Conservation (phyloP, 64 coral and sea anemone genomes). For the Montipora cactus region DNA sequence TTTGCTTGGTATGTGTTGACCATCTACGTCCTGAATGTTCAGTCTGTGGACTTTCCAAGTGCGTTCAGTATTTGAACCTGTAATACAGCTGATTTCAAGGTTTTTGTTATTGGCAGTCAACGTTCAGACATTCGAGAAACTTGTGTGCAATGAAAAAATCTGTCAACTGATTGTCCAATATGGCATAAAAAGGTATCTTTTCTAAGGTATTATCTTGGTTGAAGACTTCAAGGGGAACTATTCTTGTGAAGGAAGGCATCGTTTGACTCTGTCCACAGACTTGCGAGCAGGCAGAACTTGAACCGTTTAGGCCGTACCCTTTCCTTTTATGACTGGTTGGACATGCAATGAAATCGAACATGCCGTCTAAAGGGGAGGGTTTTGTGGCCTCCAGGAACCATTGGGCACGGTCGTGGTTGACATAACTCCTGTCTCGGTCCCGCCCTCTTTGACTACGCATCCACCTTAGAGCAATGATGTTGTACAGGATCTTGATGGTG, state of each 20-base stretch:
- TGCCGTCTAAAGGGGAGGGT: too few relatives aligned
- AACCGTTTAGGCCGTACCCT: background rate
- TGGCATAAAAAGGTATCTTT: conserved; percentile 68
- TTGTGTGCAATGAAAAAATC: conserved; percentile 62
- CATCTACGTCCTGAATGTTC: conserved; percentile 44
- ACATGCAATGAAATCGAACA: background rate
- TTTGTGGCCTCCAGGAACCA: too few relatives aligned
- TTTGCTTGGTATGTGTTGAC: conserved; percentile 20
- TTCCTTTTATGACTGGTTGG: conserved; percentile 24
- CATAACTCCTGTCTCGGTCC: too few relatives aligned
- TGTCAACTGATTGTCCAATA: conserved; percentile 72
- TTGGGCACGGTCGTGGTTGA: too few relatives aligned
- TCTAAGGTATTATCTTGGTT: conserved; percentile 26
- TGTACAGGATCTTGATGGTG: too few relatives aligned
- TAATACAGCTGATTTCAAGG: conserved; percentile 51
- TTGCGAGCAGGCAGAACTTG: conserved; percentile 55
- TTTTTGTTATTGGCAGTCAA: conserved; percentile 8
- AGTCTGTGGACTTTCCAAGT: conserved; percentile 62
- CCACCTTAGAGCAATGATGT: too few relatives aligned
- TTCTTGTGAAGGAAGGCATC: conserved; percentile 41
- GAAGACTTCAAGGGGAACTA: conserved; percentile 59
- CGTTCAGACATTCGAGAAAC: conserved; percentile 28
- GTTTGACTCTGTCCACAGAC: conserved; percentile 29
- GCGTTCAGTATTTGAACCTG: conserved; percentile 18
- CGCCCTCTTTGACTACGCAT: too few relatives aligned